Percentiles rank a stretch among this genome's conserved stretches.
Evolutionary conservation across 1,140 invertebrate genomes (phyloP).

Genomic region (Anadara kagoshimensis): DNA sequence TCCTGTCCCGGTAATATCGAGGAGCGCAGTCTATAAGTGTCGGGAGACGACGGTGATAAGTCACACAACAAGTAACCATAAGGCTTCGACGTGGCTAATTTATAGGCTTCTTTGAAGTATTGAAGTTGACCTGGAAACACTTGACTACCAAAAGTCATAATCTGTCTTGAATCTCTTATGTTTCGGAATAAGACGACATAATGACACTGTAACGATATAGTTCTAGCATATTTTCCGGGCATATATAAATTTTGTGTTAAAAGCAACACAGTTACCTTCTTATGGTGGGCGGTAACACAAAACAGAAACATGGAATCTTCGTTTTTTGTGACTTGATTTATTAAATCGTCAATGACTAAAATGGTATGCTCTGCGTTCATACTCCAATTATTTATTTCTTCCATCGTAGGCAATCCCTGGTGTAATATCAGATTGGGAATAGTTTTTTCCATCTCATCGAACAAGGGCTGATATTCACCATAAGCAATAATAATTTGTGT

Average conservation of each 20-base stretch:
- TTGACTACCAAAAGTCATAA: slow-evolving; percentile 23
- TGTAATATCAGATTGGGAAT: slow-evolving; percentile 15
- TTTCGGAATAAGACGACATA: slow-evolving; percentile 34
- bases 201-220: slow-evolving; percentile 21
- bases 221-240: slow-evolving; percentile 27
- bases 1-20: slow-evolving; percentile 31
- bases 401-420: slow-evolving; percentile 17
- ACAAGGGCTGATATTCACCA: slow-evolving; percentile 30
- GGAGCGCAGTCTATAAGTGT: slow-evolving; percentile 27
- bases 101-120: slow-evolving; percentile 25
- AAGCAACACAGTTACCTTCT: slow-evolving; percentile 4
- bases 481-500: slow-evolving; percentile 29
- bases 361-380: slow-evolving; percentile 1
- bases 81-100: slow-evolving; percentile 4
- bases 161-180: slow-evolving; percentile 22
- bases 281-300: slow-evolving; percentile 26
- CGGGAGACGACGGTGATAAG: slow-evolving; percentile 4
- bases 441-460: slow-evolving; percentile 34
- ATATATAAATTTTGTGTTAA: slow-evolving; percentile 28
- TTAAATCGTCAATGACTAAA: slow-evolving; percentile 30
- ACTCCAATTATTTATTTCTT: slow-evolving; percentile 1
- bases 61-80: slow-evolving; percentile 25
- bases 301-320: slow-evolving; percentile 25
- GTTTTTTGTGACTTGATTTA: slow-evolving; percentile 15
- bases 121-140: slow-evolving; percentile 17